Base-by-base conservation (phyloP, 2,797 vertebrate genomes). In the Platalea minor region DNA sequence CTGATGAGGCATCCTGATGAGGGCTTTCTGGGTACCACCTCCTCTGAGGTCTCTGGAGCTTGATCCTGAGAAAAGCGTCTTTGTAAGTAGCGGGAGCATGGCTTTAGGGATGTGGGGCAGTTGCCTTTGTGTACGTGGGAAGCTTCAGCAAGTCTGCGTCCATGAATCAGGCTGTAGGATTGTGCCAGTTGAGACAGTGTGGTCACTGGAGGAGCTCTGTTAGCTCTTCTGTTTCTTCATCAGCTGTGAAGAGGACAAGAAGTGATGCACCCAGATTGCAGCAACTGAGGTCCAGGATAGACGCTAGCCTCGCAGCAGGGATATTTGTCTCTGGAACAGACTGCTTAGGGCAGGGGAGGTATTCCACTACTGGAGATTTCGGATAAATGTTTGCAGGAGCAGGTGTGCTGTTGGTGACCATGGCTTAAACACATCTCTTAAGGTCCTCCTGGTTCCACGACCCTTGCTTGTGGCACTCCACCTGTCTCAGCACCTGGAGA, bases 1-100 rank as follows among this genome's bases (percentile, higher is more conserved):
- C 82, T 84, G 73, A 80, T 63, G 73, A 92, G 81, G 73, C 89
- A 92, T 95, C 82, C 65, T 83, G 64, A 83, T 93, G 41, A 89
- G 84, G 82, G 73, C 51, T 89, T 89, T 89, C 76, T 73, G 79
- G 59, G 45, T 81, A 29, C 37, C 65, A n/a, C 46, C 61, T 75
- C 54, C 68, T 79, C 51, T 35, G 69, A 64, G 25, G 46, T 50
- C 59, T 83, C 51, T 45, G 46, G 50, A 72, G 31, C 29, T 43
- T 45, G 56, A 48, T 78, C 43, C 54, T 25, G 16, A 59, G 50
- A 21, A 61, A 63, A 73, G 43, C 29, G 4, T 51, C 64, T 65
- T 48, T 81, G 13, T 48, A 15, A 69, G 46, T 17, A 64, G 67
- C 1, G 5, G 17, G 46, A 74, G 13, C 1, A 0, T 18, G 70